Evolutionary conservation across 2,888 invertebrate species (phyloP).

Genomic region (Agapostemon virescens): DNA sequence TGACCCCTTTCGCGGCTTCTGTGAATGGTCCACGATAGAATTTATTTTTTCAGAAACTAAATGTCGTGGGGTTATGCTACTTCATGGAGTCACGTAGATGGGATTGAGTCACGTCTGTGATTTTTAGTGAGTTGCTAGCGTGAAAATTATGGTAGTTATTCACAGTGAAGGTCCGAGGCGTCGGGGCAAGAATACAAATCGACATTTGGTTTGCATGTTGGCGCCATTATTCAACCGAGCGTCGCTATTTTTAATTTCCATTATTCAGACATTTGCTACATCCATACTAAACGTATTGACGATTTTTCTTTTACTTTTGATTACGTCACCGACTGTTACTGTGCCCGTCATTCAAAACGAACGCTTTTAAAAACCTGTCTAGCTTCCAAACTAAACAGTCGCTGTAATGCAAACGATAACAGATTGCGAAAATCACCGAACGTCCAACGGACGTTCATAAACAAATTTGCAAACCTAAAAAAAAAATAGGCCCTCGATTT

Average conservation of each 20-base stretch:
- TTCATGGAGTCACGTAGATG: background rate
- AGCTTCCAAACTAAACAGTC: background rate
- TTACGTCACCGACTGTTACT: background rate
- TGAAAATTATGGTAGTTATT: background rate
- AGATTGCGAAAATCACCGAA: background rate
- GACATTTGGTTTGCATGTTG: background rate
- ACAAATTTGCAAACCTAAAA: background rate
- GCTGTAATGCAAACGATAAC: background rate
- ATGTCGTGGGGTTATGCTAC: background rate
- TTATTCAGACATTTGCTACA: background rate
- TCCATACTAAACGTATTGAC: background rate
- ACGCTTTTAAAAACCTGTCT: background rate
- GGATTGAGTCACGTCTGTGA: background rate
- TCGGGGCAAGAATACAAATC: background rate
- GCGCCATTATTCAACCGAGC: background rate
- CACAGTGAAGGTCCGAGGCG: background rate
- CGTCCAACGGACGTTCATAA: background rate
- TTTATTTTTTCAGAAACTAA: background rate
- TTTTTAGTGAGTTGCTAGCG: rapidly evolving
- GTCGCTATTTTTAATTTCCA: background rate
- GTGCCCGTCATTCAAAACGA: background rate
- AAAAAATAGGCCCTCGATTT: background rate
- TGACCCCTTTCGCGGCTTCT: background rate
- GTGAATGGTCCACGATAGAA: background rate
- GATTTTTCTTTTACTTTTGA: background rate